phyloP scores from a whole-genome alignment of 2,888 invertebrate species.

The Buathra laborator region DNA sequence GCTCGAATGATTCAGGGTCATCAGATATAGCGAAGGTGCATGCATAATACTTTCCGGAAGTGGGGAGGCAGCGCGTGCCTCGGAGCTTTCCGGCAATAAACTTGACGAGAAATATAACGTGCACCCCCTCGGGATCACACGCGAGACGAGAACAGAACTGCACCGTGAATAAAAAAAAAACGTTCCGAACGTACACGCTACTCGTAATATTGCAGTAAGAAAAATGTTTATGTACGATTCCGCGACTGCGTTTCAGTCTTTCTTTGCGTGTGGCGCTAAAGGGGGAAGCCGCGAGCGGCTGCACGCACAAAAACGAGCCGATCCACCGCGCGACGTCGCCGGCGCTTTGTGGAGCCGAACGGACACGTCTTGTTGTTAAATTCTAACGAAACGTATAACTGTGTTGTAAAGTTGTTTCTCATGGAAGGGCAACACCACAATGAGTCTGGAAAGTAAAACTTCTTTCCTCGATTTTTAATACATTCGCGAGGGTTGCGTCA shows the following conservation, averaged over 20 bases:
- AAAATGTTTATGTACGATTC: slow-evolving; percentile 5
- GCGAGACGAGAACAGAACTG: slow-evolving; percentile 8
- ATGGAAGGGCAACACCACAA: slow-evolving; percentile 8
- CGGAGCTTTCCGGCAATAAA: slow-evolving; percentile 64
- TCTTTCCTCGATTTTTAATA: slow-evolving; percentile 8
- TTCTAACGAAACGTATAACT: background rate
- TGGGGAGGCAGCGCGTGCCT: slow-evolving; percentile 31
- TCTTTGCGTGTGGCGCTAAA: slow-evolving; percentile 8
- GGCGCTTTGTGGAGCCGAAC: background rate
- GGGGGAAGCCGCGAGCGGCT: slow-evolving; percentile 19
- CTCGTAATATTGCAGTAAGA: background rate
- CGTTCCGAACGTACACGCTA: background rate
- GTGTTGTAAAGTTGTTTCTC: slow-evolving; percentile 17
- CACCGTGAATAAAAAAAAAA: slow-evolving; percentile 29
- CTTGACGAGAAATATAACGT: slow-evolving; percentile 11
- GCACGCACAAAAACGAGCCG: slow-evolving; percentile 21
- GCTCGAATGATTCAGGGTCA: slow-evolving; percentile 51
- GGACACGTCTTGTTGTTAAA: background rate
- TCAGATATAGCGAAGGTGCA: slow-evolving; percentile 35
- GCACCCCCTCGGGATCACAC: slow-evolving; percentile 6
- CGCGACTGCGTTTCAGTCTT: slow-evolving; percentile 12
- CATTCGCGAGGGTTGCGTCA: background rate
- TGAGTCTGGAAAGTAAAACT: background rate
- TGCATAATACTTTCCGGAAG: slow-evolving; percentile 55
- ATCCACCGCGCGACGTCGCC: slow-evolving; percentile 54